These are phyloP conservation scores for Donacobius atricapilla DNA, from an alignment of 2,113 vertebrate species.

Conservation along the genomic window DNA sequence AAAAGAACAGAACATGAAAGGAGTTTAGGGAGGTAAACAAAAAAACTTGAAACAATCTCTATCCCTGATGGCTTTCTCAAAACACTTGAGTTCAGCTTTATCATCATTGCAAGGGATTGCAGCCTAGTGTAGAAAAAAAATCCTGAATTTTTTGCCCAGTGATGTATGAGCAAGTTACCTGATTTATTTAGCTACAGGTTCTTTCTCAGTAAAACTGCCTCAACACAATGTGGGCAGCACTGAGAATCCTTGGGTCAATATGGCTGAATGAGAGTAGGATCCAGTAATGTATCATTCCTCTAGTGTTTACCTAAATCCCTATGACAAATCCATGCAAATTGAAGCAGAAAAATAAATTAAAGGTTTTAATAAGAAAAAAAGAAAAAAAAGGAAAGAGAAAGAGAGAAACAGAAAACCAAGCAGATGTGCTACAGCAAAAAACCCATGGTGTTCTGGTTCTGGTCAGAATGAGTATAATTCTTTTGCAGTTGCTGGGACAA, in stretches of 20 bases:
- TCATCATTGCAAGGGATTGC: background rate
- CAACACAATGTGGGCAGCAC: background rate
- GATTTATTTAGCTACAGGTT: background rate
- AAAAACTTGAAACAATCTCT: background rate
- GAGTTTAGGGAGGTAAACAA: background rate
- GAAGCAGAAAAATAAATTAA: background rate
- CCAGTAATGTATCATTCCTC: background rate
- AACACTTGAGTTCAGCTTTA: background rate
- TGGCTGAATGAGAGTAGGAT: background rate
- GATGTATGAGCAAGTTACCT: background rate
- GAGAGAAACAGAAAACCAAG: background rate
- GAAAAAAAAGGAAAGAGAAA: accelerated
- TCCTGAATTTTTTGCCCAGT: background rate
- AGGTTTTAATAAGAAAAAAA: background rate
- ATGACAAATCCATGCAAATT: background rate
- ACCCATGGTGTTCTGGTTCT: accelerated
- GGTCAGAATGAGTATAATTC: background rate
- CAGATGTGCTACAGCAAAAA: background rate
- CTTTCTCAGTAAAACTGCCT: background rate
- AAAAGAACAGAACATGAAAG: background rate
- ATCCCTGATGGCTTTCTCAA: background rate
- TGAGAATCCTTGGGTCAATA: background rate
- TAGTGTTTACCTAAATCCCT: background rate
- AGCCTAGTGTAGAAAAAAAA: background rate
- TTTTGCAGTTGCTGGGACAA: background rate